phyloP scores from a whole-genome alignment of 2,888 invertebrate species.

The Cremastinae sp. region DNA sequence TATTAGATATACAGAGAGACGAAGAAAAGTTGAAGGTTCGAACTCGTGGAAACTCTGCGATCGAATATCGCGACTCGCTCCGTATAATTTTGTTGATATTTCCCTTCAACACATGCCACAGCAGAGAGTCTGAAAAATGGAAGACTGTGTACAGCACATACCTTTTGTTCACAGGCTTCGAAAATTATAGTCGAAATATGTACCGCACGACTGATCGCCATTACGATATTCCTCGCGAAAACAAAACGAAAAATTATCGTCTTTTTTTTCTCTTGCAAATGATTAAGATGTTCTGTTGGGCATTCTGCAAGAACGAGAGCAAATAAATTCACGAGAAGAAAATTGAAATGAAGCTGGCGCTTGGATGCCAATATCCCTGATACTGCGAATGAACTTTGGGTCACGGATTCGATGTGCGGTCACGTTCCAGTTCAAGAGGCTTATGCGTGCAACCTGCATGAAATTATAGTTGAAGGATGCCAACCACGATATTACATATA shows the following conservation, averaged over 20 bases:
- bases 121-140: not conserved
- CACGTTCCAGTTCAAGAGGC: slow-evolving; percentile 67
- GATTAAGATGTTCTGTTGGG: slow-evolving; percentile 25
- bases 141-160: not conserved
- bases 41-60: slow-evolving; percentile 22
- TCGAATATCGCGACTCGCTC: slow-evolving; percentile 12
- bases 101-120: slow-evolving; percentile 5
- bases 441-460: slow-evolving; percentile 37
- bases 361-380: slow-evolving; percentile 53
- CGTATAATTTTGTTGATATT: slow-evolving; percentile 50
- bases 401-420: slow-evolving; percentile 67
- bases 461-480: slow-evolving; percentile 44
- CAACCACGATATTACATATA: not conserved
- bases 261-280: not conserved
- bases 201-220: not conserved
- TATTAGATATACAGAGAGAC: not conserved
- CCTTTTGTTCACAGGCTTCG: not conserved
- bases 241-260: not conserved
- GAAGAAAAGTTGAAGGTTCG: not conserved
- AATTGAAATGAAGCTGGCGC: slow-evolving; percentile 35
- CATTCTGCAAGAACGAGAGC: slow-evolving; percentile 31
- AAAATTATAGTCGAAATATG: not conserved
- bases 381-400: slow-evolving; percentile 59
- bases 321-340: slow-evolving; percentile 29
- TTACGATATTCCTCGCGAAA: not conserved